Conservation (phyloP, 2,113 vertebrate species). For the Cryptotis parvus region DNA sequence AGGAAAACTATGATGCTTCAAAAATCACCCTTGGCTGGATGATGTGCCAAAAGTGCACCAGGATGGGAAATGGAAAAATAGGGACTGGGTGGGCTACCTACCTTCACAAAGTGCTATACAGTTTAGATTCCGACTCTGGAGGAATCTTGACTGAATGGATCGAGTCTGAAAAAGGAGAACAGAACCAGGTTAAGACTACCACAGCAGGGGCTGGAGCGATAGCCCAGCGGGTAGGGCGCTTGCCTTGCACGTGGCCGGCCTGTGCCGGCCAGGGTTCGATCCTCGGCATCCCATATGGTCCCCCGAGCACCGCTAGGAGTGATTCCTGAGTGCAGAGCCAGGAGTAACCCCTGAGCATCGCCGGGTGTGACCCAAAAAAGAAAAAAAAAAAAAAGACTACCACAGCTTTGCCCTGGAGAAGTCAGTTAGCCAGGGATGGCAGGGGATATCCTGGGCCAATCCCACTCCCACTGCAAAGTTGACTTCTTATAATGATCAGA, state of each 20-base stretch:
- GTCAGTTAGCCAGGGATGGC: not conserved
- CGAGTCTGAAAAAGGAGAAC: constrained; percentile 89
- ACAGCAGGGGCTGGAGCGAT: too few relatives aligned
- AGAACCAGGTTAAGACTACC: not conserved
- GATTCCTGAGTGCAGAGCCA: too few relatives aligned
- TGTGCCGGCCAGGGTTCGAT: too few relatives aligned
- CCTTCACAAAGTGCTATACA: constrained; percentile 99
- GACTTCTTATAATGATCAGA: constrained; percentile 4
- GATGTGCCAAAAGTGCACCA: not conserved
- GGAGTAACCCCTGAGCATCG: too few relatives aligned
- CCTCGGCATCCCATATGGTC: too few relatives aligned
- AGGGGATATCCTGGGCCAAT: not conserved
- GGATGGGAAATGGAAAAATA: not conserved
- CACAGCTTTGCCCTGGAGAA: not conserved
- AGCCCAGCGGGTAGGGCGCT: too few relatives aligned
- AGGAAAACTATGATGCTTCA: not conserved
- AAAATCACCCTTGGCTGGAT: not conserved
- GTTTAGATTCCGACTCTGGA: constrained; percentile 99
- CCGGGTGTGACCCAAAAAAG: too few relatives aligned
- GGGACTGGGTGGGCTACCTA: constrained; percentile 75
- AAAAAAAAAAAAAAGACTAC: too few relatives aligned
- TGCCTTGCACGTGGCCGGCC: too few relatives aligned
- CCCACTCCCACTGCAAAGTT: not conserved
- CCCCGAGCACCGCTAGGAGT: too few relatives aligned
- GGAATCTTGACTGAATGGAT: constrained; percentile 97